Evolutionary conservation across 2,797 vertebrate genomes (phyloP).

Genomic region (Macropodus opercularis): DNA sequence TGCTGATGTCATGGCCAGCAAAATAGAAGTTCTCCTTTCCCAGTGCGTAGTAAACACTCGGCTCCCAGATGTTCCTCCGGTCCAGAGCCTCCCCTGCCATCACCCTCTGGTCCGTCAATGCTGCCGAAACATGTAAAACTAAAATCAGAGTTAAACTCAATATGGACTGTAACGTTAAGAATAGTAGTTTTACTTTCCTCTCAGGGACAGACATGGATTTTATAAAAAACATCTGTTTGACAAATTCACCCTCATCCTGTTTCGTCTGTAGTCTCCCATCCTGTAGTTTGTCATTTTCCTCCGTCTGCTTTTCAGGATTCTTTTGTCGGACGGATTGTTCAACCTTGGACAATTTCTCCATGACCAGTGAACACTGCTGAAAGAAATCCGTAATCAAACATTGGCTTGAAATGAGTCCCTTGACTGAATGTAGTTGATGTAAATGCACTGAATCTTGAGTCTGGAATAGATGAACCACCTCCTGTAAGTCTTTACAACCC

Average conservation of each 20-base stretch:
- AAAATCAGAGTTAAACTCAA: too few relatives aligned
- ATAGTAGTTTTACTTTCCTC: neutral
- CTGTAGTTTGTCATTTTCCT: conserved; percentile 5
- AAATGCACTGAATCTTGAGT: too few relatives aligned
- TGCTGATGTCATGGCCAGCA: conserved; percentile 85
- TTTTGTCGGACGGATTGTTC: conserved; percentile 2
- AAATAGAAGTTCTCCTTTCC: conserved; percentile 87
- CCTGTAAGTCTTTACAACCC: too few relatives aligned
- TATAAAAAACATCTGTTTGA: too few relatives aligned
- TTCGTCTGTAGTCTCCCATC: conserved; percentile 15
- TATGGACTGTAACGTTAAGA: neutral
- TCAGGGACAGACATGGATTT: too few relatives aligned
- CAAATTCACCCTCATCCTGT: conserved; percentile 53
- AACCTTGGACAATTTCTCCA: conserved; percentile 45
- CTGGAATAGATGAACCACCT: too few relatives aligned
- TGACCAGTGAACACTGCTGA: conserved; percentile 10
- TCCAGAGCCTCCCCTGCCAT: conserved; percentile 60
- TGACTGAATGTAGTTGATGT: too few relatives aligned
- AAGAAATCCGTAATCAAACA: neutral
- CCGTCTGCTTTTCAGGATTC: conserved; percentile 14
- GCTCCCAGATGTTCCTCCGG: conserved; percentile 78
- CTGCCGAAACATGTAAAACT: too few relatives aligned
- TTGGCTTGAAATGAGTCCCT: neutral
- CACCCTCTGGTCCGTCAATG: conserved; percentile 28
- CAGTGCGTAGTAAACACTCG: conserved; percentile 79